These are phyloP conservation scores for Galerucella pusilla DNA, from an alignment of 2,888 invertebrate species.

Conservation along the genomic window DNA sequence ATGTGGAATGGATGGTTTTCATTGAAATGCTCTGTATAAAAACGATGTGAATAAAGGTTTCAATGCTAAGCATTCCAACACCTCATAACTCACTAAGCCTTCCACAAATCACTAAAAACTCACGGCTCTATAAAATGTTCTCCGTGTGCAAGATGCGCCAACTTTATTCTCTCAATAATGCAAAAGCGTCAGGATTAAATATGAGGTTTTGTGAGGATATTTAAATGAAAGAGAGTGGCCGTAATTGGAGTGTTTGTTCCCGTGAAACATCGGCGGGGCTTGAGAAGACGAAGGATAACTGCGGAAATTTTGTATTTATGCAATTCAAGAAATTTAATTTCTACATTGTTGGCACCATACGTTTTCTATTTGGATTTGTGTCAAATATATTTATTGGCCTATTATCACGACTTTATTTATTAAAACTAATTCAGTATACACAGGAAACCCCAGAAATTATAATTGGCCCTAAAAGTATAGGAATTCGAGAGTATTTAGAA, in stretches of 20 bases:
- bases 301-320: neutral
- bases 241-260: conserved; percentile 52
- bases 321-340: no score
- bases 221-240: conserved; percentile 47
- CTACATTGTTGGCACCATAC: no score
- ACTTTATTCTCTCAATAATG: conserved; percentile 48
- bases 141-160: conserved; percentile 36
- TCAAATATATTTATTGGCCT: no score
- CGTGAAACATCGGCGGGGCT: conserved; percentile 19
- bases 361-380: no score
- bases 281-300: no score
- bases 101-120: conserved; percentile 1
- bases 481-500: conserved; percentile 31
- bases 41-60: neutral
- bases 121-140: conserved; percentile 23
- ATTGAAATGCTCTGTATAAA: neutral
- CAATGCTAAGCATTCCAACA: neutral
- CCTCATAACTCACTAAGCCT: neutral
- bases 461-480: conserved; percentile 42
- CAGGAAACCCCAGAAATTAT: conserved; percentile 46
- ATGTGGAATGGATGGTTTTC: no score
- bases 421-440: conserved; percentile 12
- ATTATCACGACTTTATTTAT: no score
- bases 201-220: conserved; percentile 48
- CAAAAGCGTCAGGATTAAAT: conserved; percentile 47